phyloP scores from a whole-genome alignment of 2,113 vertebrate species.

The Neolamprologus ventralis region DNA sequence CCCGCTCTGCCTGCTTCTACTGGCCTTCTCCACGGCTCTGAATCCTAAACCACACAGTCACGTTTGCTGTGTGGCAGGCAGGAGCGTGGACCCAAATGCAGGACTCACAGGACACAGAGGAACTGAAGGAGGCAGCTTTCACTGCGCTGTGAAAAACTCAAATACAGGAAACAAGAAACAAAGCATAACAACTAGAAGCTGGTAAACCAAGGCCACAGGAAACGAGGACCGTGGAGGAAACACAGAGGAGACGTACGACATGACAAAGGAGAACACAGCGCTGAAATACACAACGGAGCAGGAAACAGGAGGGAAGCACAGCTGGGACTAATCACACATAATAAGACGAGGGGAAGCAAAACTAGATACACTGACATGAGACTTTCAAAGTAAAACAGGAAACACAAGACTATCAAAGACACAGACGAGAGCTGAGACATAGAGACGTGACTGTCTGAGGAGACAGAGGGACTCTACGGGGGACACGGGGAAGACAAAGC shows the following conservation, averaged over 20 bases:
- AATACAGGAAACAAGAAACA: not conserved
- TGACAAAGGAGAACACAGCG: not conserved
- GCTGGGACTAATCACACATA: not conserved
- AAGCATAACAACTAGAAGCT: not conserved
- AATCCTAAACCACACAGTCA: not conserved
- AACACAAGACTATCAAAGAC: not conserved
- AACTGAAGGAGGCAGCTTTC: not conserved
- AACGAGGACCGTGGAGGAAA: not conserved
- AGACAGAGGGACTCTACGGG: not conserved
- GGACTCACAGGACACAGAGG: not conserved
- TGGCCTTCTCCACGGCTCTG: not conserved
- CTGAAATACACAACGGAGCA: not conserved
- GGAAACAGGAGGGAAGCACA: not conserved
- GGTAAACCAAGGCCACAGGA: not conserved
- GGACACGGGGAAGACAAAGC: not conserved
- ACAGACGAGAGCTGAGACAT: not conserved
- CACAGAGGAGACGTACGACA: not conserved
- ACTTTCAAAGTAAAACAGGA: not conserved
- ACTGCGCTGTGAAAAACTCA: not conserved
- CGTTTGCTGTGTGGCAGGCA: not conserved
- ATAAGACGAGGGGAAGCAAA: not conserved
- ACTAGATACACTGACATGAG: not conserved
- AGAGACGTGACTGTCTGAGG: not conserved
- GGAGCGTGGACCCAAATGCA: not conserved
- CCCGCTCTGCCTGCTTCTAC: not conserved